phyloP scores from a whole-genome alignment of 2,113 vertebrate species.

The Pipa parva region DNA sequence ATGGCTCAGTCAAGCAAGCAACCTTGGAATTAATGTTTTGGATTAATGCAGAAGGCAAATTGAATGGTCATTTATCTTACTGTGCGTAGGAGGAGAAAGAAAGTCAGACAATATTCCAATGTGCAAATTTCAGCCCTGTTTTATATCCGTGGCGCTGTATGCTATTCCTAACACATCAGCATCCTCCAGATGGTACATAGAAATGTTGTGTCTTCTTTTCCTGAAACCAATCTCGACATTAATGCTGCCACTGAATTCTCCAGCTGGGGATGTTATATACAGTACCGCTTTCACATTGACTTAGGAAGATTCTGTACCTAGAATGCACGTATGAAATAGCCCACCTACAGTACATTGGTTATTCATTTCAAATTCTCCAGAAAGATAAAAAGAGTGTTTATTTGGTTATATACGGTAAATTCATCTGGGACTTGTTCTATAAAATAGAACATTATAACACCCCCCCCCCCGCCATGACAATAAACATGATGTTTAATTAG shows the following conservation, averaged over 20 bases:
- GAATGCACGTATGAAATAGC: not conserved
- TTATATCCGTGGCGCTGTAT: constrained; percentile 3
- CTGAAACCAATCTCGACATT: not conserved
- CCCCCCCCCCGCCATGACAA: too few species aligned
- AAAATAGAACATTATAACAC: constrained; percentile 27
- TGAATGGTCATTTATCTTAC: constrained; percentile 28
- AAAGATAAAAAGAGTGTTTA: not conserved
- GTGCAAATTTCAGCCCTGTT: constrained; percentile 16
- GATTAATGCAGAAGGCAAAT: constrained; percentile 35
- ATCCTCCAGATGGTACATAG: not conserved
- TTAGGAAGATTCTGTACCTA: too few species aligned
- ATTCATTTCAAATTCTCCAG: not conserved
- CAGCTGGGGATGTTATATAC: too few species aligned
- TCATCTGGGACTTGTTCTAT: constrained; percentile 15
- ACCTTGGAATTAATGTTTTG: constrained; percentile 39
- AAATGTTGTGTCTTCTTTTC: not conserved
- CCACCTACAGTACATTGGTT: not conserved
- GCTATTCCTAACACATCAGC: not conserved
- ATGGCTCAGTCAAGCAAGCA: not conserved
- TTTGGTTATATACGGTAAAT: constrained; percentile 12
- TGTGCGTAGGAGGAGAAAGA: constrained; percentile 17
- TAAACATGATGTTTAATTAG: constrained; percentile 27
- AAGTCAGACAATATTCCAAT: constrained; percentile 32
- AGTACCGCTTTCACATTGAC: too few species aligned
- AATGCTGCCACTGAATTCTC: not conserved